phyloP scores from a whole-genome alignment of 1,140 invertebrate genomes.

The Potamilus streckersoni region DNA sequence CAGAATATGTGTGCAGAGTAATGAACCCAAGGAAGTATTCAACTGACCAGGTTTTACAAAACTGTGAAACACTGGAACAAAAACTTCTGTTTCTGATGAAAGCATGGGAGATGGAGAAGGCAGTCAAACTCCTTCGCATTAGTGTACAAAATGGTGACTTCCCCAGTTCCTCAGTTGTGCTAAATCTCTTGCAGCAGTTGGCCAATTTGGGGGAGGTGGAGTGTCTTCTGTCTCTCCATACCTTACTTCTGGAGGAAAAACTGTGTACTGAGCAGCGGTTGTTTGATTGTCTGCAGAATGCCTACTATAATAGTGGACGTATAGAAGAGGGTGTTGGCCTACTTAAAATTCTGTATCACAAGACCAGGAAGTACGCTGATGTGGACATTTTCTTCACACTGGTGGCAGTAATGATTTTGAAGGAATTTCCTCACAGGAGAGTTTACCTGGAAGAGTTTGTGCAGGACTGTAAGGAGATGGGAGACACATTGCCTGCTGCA shows the following conservation, averaged over 20 bases:
- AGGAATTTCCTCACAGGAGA: slow-evolving; percentile 24
- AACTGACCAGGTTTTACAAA: too few species aligned
- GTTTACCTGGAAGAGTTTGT: slow-evolving; percentile 21
- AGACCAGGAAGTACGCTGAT: slow-evolving; percentile 18
- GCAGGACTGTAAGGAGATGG: slow-evolving; percentile 13
- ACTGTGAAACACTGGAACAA: too few species aligned
- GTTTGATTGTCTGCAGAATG: slow-evolving; percentile 10
- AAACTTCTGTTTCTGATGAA: slow-evolving; percentile 26
- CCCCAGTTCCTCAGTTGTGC: slow-evolving; percentile 14
- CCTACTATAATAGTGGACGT: slow-evolving; percentile 23
- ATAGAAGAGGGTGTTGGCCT: slow-evolving; percentile 18
- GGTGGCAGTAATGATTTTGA: slow-evolving; percentile 26
- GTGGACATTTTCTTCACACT: slow-evolving; percentile 32
- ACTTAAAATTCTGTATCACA: slow-evolving; percentile 24
- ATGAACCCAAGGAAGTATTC: too few species aligned
- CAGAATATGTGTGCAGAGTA: too few species aligned
- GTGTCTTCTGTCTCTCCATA: slow-evolving; percentile 14
- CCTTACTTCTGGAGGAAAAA: slow-evolving; percentile 12
- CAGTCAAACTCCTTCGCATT: slow-evolving; percentile 10
- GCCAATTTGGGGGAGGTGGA: slow-evolving; percentile 17
- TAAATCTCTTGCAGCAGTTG: slow-evolving; percentile 25
- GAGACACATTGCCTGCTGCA: slow-evolving; percentile 1
- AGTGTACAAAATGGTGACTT: slow-evolving; percentile 21
- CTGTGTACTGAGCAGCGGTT: slow-evolving; percentile 11
- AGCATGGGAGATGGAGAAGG: slow-evolving; percentile 35